Evolutionary conservation across 2,113 vertebrate species (phyloP).

Genomic region (Australoheros scitulus): DNA sequence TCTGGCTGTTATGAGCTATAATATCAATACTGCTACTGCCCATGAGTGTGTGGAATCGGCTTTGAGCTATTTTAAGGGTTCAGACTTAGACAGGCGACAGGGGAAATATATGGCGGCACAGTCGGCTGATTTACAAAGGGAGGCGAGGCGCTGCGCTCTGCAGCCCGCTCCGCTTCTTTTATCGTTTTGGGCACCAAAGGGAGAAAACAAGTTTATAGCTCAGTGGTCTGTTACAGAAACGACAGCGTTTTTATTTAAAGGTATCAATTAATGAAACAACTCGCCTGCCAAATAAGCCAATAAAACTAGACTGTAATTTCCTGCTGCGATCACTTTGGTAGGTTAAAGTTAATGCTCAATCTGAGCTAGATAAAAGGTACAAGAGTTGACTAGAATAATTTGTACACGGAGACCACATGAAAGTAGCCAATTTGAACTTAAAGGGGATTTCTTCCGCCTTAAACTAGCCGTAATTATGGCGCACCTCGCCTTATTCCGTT

Average conservation of each 20-base stretch:
- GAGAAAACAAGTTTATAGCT: constrained; percentile 53
- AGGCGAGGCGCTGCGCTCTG: constrained; percentile 41
- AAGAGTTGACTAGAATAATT: background rate
- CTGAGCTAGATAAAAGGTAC: background rate
- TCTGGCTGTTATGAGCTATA: constrained; percentile 42
- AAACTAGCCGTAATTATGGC: background rate
- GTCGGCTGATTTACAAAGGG: constrained; percentile 57
- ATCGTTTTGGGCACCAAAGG: constrained; percentile 28
- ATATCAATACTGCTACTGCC: constrained; percentile 54
- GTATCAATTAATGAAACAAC: background rate
- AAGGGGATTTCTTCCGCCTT: background rate
- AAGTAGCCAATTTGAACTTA: background rate
- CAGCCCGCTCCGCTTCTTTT: constrained; percentile 40
- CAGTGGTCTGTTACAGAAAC: constrained; percentile 16
- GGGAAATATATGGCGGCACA: constrained; percentile 61
- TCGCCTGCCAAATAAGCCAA: background rate
- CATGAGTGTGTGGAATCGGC: constrained; percentile 44
- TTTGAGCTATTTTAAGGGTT: constrained; percentile 70
- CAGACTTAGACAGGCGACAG: constrained; percentile 61
- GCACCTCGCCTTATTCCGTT: background rate
- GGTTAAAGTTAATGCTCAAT: background rate
- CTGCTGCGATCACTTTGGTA: background rate
- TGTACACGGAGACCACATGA: background rate
- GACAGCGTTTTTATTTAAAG: constrained; percentile 10
- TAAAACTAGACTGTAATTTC: background rate